phyloP scores from a whole-genome alignment of 92 coral and sea anemone genomes.

The Epizoanthus rinbou region DNA sequence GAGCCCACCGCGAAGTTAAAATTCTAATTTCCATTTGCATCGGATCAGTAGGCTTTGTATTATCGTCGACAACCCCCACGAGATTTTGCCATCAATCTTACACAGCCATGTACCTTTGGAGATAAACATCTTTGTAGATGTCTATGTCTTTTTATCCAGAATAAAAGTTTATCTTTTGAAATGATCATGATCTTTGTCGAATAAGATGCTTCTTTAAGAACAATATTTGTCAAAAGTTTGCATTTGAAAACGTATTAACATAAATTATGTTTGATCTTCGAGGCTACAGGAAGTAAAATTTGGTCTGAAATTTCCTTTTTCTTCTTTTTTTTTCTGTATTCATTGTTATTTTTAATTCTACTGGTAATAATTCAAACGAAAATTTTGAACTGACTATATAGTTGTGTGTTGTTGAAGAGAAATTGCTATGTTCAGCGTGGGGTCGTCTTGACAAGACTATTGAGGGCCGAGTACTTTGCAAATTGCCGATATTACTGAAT shows the following conservation, averaged over 20 bases:
- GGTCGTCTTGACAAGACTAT: neutral
- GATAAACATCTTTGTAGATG: neutral
- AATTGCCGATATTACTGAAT: conserved; percentile 21
- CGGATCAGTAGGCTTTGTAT: neutral
- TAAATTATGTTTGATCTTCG: neutral
- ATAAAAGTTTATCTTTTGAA: neutral
- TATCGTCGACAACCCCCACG: neutral
- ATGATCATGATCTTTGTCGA: conserved; percentile 10
- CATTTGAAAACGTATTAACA: conserved; percentile 22
- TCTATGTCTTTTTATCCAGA: too few species aligned
- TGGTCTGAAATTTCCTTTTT: neutral
- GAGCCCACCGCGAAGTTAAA: neutral
- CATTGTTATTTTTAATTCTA: neutral
- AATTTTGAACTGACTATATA: neutral
- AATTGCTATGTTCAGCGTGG: neutral
- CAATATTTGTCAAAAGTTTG: conserved; percentile 28
- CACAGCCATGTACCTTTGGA: neutral
- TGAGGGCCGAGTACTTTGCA: neutral
- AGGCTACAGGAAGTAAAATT: too few species aligned
- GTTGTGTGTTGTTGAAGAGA: neutral
- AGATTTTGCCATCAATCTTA: neutral
- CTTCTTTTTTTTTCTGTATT: neutral
- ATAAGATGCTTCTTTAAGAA: neutral
- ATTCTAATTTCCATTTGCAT: neutral
- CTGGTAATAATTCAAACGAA: neutral